Evolutionary conservation across 2,113 vertebrate species (phyloP), one percentile per base, ranked within the genome.

Genomic region (Pseudopipra pipra): DNA sequence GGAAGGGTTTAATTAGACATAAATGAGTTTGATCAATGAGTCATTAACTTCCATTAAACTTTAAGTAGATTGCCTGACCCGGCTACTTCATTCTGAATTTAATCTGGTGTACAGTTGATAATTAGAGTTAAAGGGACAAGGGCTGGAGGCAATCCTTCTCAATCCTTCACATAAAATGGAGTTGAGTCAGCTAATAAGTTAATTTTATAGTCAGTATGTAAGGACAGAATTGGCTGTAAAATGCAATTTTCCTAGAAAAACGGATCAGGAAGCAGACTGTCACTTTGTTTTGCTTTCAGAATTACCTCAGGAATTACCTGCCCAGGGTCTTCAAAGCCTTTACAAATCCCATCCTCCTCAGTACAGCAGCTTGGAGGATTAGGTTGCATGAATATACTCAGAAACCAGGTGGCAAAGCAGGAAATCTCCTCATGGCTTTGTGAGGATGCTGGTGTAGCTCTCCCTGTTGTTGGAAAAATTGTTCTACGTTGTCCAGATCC

Each of bases 1-100:
- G 94, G 95, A 97, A 97, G 96, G 91, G 89, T 98, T 98, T 98
- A 98, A 98, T 98, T 98, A 98, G 98, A 89, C 96, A 82, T 97
- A 98, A 98, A 98, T 97, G 96, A 97, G 97, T 97, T 98, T 97
- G 95, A 98, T 97, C 97, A 98, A 98, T 98, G 97, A 98, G 98
- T 98, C 98, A 98, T 98, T 98, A 98, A 98, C 97, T 97, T 97
- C 96, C 78, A 97, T 98, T 98, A 97, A 98, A 97, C 93, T 97
- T 97, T 97, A 97, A 98, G 97, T 96, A 97, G 97, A 96, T 97
- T 96, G 96, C 92, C 90, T 97, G 96, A 97, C 97, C 98, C 59
- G 21, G 95, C 94, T 97, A 95, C 95, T 98, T 96, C 89, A 90
- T 95, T 97, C 89, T 94, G 95, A 95, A 95, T 97, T 95, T 97